Evolutionary conservation across 2,797 vertebrate species (phyloP).

Genomic region (Macroramphosus scolopax): DNA sequence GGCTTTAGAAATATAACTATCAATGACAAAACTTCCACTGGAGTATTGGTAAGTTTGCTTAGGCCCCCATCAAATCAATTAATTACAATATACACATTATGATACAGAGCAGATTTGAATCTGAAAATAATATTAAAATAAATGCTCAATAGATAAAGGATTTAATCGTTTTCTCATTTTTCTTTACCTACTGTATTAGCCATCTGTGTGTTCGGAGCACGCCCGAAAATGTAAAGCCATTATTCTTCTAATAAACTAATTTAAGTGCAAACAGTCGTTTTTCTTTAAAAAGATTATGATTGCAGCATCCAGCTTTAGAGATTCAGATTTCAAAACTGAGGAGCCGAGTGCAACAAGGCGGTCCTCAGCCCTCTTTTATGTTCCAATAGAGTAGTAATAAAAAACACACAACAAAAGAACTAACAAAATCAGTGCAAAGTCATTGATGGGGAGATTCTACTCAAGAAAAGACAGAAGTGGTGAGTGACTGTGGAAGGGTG

Average conservation of each 20-base stretch:
- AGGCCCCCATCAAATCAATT: slow-evolving; percentile 82
- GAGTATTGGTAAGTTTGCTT: slow-evolving; percentile 83
- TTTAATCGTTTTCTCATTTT: slow-evolving; percentile 74
- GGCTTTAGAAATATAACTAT: slow-evolving; percentile 95
- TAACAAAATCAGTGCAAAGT: slow-evolving; percentile 92
- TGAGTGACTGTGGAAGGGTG: slow-evolving; percentile 64
- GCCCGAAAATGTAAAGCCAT: slow-evolving; percentile 84
- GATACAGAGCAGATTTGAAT: slow-evolving; percentile 87
- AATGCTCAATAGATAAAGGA: slow-evolving; percentile 92
- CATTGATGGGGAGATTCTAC: slow-evolving; percentile 79
- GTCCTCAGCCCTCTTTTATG: slow-evolving; percentile 76
- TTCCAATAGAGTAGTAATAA: slow-evolving; percentile 76
- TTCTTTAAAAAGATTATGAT: slow-evolving; percentile 81
- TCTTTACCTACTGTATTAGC: slow-evolving; percentile 80
- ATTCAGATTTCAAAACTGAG: slow-evolving; percentile 84
- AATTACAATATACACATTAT: slow-evolving; percentile 91
- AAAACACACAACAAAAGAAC: slow-evolving; percentile 68
- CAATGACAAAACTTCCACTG: slow-evolving; percentile 87
- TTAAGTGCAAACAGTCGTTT: slow-evolving; percentile 90
- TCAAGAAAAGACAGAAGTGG: slow-evolving; percentile 67
- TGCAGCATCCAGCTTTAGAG: slow-evolving; percentile 91
- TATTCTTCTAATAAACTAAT: slow-evolving; percentile 86
- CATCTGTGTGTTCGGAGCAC: slow-evolving; percentile 81
- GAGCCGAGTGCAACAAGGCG: slow-evolving; percentile 81
- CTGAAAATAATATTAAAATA: slow-evolving; percentile 96